Base-by-base conservation (phyloP, 2,888 invertebrate species). In the Agonopterix alstromeriana region DNA sequence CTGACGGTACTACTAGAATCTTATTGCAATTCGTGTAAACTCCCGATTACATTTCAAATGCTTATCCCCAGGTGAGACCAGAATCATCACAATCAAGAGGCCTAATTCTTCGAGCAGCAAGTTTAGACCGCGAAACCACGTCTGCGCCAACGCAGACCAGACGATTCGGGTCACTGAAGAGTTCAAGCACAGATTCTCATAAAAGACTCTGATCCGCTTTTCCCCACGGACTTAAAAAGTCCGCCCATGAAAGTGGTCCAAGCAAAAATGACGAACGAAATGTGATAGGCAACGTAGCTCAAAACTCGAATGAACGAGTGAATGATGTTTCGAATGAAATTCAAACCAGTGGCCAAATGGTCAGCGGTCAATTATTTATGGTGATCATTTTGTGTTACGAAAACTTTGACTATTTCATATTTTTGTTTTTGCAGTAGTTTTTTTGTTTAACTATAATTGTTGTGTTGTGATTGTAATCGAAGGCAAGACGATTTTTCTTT, bases 171-270 rank as follows among this genome's bases (percentile, higher is more conserved):
- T 84, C 87, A 51, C 70, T 83, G 48, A 86, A 84, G 63, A 86
- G 83, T 53, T 65, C 85, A 49, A 84, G 84, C 62, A 77, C 77
- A 1, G 83, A 82, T 58, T 77, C 83, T 0, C 85, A 86, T 55
- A 86, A 88, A 67, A 79, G 79, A 73, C 88, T 89, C 80, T 89
- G 88, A 89, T 88, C 87, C 79, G 70, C 60, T 67, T 70, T 61
- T 64, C 64, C 53, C 46, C 53, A 58, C 74, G 78, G 74, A 65
- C 73, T 67, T 45, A 53, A 50, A 50, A 56, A 63, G 67, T 70
- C 70, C 68, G 45, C 9, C 36, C 36, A 45, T n/a, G 10, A 35
- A 44, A n/a, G 35, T 35, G 48, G 48, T 45, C 41, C 48, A 42
- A 45, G 17, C 27, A 38, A 11, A 10, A 35, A 45, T 17, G 35